These are phyloP conservation scores for Cephus cinctus DNA, from an alignment of 1,140 invertebrate genomes.

Conservation along the genomic window DNA sequence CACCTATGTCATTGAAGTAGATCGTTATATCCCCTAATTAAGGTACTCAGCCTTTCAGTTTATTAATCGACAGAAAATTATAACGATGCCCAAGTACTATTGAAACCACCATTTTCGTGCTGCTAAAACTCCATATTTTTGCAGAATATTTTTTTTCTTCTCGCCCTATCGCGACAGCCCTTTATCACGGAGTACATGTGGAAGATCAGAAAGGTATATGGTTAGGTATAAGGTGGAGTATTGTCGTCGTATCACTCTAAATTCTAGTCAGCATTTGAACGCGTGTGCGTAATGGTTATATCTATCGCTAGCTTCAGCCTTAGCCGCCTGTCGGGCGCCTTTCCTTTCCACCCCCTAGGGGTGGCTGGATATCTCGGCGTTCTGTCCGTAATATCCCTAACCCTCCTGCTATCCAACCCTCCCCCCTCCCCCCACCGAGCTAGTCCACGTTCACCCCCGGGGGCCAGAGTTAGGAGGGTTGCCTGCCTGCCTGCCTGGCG, in stretches of 20 bases:
- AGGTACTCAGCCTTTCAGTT: too few species aligned
- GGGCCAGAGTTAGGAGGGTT: slow-evolving; percentile 46
- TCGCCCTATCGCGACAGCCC: too few species aligned
- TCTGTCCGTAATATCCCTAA: slow-evolving; percentile 44
- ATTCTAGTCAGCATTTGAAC: slow-evolving; percentile 27
- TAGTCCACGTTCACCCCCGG: slow-evolving; percentile 35
- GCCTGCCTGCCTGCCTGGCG: slow-evolving; percentile 34
- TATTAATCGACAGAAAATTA: too few species aligned
- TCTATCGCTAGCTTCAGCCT: slow-evolving; percentile 39
- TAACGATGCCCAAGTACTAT: too few species aligned
- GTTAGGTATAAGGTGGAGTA: background rate
- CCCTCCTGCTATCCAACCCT: slow-evolving; percentile 33
- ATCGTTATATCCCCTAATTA: too few species aligned
- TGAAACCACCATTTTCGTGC: too few species aligned
- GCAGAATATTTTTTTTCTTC: too few species aligned
- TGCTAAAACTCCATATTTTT: too few species aligned
- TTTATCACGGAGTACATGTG: too few species aligned
- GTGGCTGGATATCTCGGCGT: slow-evolving; percentile 45
- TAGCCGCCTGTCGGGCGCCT: slow-evolving; percentile 33
- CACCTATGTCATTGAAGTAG: too few species aligned
- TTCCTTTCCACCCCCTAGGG: slow-evolving; percentile 27
- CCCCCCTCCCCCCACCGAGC: slow-evolving; percentile 23
- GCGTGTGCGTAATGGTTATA: slow-evolving; percentile 41
- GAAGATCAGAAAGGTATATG: too few species aligned
- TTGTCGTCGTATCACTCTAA: background rate